Conservation (phyloP, 2,797 vertebrate genomes). For the Scyliorhinus canicula region DNA sequence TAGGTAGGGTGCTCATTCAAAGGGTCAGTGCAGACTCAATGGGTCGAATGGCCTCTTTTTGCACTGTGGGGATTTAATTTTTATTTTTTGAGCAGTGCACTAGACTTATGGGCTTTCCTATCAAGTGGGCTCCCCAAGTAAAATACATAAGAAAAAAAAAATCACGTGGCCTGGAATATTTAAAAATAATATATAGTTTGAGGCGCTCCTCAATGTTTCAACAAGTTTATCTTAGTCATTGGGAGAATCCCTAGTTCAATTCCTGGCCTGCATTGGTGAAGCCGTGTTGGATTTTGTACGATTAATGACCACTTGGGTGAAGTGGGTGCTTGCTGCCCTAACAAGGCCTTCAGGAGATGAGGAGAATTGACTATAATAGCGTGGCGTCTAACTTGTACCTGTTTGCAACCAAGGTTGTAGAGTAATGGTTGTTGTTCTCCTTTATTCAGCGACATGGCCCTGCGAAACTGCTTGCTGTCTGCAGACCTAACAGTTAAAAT, state of each 20-base stretch:
- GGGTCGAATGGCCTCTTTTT: too few species aligned
- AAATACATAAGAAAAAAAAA: neutral
- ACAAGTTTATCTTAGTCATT: neutral
- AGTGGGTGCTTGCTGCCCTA: neutral
- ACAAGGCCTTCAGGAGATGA: neutral
- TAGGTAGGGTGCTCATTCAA: too few species aligned
- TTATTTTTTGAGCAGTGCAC: too few species aligned
- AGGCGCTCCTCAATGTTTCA: neutral
- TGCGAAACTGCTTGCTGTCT: constrained; percentile 86
- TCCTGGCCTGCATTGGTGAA: neutral
- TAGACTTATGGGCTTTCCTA: neutral
- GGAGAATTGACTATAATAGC: neutral
- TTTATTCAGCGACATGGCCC: constrained; percentile 77
- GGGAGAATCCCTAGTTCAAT: neutral
- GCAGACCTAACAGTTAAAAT: constrained; percentile 88
- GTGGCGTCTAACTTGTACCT: neutral
- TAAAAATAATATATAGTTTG: neutral
- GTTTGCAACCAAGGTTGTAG: neutral
- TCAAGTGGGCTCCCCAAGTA: neutral
- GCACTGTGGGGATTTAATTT: too few species aligned
- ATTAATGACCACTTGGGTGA: neutral
- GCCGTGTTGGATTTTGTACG: too few species aligned
- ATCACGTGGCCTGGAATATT: neutral
- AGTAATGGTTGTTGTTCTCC: neutral
- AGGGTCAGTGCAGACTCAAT: too few species aligned